phyloP scores from a whole-genome alignment of 2,888 invertebrate species.

The Nipponacmea schrenckii region DNA sequence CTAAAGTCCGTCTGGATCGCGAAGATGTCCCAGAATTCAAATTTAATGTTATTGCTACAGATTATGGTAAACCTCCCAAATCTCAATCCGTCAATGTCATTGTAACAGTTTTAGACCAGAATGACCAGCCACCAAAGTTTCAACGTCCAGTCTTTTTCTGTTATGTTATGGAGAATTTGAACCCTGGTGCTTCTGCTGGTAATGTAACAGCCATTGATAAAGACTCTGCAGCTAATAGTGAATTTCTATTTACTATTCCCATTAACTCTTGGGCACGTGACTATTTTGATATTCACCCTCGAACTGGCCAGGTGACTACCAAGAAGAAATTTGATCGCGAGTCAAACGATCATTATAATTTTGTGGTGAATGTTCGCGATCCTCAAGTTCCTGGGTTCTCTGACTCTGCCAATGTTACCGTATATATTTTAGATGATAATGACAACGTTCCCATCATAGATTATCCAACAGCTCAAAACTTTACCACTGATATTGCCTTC shows the following conservation, averaged over 20 bases:
- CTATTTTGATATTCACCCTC: slow-evolving; percentile 75
- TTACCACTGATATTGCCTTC: slow-evolving; percentile 48
- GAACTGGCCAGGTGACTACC: slow-evolving; percentile 84
- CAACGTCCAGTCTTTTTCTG: slow-evolving; percentile 81
- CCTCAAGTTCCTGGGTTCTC: slow-evolving; percentile 75
- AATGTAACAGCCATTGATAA: slow-evolving; percentile 91
- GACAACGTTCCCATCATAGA: slow-evolving; percentile 83
- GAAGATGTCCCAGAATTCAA: slow-evolving; percentile 91
- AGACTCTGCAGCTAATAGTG: slow-evolving; percentile 89
- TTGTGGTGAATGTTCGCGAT: slow-evolving; percentile 87
- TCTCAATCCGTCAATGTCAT: slow-evolving; percentile 74
- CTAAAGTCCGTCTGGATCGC: slow-evolving; percentile 83
- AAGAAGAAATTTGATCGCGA: slow-evolving; percentile 89
- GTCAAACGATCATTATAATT: slow-evolving; percentile 81
- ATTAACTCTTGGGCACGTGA: slow-evolving; percentile 69
- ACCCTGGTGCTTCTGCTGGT: slow-evolving; percentile 87
- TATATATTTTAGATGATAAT: slow-evolving; percentile 94
- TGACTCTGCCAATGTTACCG: slow-evolving; percentile 89
- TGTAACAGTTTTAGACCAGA: slow-evolving; percentile 92
- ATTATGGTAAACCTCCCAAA: slow-evolving; percentile 76
- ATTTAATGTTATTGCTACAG: slow-evolving; percentile 89
- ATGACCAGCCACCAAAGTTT: slow-evolving; percentile 93
- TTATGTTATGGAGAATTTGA: slow-evolving; percentile 87
- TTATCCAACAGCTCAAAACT: slow-evolving; percentile 51
- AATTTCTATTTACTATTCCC: slow-evolving; percentile 63